Percentiles rank a stretch among this genome's conserved stretches.
Evolutionary conservation across 2,113 vertebrate genomes (phyloP).

Genomic region (Tringa solitaria): DNA sequence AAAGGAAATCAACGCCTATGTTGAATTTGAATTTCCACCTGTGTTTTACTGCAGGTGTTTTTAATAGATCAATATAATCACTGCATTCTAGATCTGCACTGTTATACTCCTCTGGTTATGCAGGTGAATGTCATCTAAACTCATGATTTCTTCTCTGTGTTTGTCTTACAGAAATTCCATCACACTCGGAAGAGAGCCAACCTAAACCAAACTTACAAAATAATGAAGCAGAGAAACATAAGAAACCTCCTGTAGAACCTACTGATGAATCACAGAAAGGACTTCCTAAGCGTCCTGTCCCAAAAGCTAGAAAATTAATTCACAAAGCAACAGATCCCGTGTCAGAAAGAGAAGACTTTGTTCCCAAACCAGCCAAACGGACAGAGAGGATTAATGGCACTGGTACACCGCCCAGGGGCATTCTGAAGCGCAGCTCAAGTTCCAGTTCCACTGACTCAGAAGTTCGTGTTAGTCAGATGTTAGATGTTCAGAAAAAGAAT

Average conservation of each 20-base stretch:
- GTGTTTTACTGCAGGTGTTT: not conserved
- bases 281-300: constrained; percentile 76
- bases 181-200: constrained; percentile 57
- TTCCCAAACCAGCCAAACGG: constrained; percentile 22
- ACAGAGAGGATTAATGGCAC: constrained; percentile 2
- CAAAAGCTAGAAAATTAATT: constrained; percentile 85
- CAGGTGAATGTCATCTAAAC: not conserved
- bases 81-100: not conserved
- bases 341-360: constrained; percentile 48
- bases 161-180: constrained; percentile 68
- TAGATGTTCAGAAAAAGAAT: constrained; percentile 68
- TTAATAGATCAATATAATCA: not conserved
- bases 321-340: constrained; percentile 53
- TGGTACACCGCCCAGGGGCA: constrained; percentile 66
- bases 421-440: constrained; percentile 80
- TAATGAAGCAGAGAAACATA: not conserved
- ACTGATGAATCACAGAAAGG: constrained; percentile 48
- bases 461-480: constrained; percentile 45
- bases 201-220: constrained; percentile 49
- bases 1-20: not conserved
- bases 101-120: not conserved
- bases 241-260: not conserved
- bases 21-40: not conserved
- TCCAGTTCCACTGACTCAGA: constrained; percentile 83
- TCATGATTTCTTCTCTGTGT: not conserved